Evolutionary conservation across 37 sponge, comb jelly and placozoan genomes (phyloP), one percentile per base, ranked within the genome.

Genomic region (Beroe ovata): DNA sequence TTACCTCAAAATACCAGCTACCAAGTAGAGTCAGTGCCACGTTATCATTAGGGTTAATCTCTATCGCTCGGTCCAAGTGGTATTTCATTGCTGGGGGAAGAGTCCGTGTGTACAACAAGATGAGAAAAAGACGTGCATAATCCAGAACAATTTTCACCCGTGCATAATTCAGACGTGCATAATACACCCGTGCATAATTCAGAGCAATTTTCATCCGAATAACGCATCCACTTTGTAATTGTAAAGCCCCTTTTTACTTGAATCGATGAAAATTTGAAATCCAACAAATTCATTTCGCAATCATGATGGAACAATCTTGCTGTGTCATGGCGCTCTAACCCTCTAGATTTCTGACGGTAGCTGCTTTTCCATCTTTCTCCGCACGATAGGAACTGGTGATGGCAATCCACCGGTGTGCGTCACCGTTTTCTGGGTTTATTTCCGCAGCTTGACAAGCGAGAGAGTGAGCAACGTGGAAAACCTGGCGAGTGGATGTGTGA

Each of bases 71-170:
- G 54, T 77, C 84, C 8, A 77, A 26, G 47, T 77, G 84, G 54
- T 77, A 77, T 54, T 77, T 77, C 84, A 77, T 77, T 0, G 84
- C 84, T 77, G 84, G n/a, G n/a, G n/a, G n/a, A n/a, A n/a, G n/a
- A n/a, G n/a, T n/a, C n/a, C n/a, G n/a, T n/a, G n/a, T n/a, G n/a
- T n/a, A n/a, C n/a, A n/a, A n/a, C n/a, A n/a, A n/a, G n/a, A n/a
- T n/a, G n/a, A n/a, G n/a, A n/a, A n/a, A n/a, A n/a, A n/a, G n/a
- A n/a, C n/a, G n/a, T n/a, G n/a, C n/a, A n/a, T n/a, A n/a, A n/a
- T n/a, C n/a, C n/a, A n/a, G n/a, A n/a, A n/a, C n/a, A n/a, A n/a
- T n/a, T n/a, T n/a, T n/a, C n/a, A n/a, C n/a, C n/a, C n/a, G n/a
- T n/a, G n/a, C n/a, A n/a, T n/a, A n/a, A n/a, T n/a, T n/a, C n/a